Base-by-base conservation (phyloP, 1,140 invertebrate genomes). In the Nautilus pompilius region DNA sequence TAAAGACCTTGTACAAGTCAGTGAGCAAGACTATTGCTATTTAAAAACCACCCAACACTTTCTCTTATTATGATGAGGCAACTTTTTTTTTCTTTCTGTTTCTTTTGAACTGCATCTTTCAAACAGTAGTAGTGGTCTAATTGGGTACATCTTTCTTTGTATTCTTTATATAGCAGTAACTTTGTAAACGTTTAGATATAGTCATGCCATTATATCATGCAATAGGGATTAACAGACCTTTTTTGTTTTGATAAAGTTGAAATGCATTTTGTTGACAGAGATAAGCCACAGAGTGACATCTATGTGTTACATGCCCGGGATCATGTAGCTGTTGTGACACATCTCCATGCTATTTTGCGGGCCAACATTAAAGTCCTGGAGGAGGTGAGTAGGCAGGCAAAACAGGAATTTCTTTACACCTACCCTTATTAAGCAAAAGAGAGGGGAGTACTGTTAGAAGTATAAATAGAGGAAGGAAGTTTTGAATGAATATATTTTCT, bases 341-440 rank as follows among this genome's bases (percentile, higher is more conserved):
- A 79, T 29, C 66, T 79, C 10, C 76, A 79, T 36, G 62, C 58
- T 62, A 69, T 79, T n/a, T 48, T 79, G 2, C 58, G 70, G 41
- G 72, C 77, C 28, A 79, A 79, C 63, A 70, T 79, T 29, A 66
- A 74, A n/a, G 59, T 77, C 17, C 62, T 79, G 45, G 67, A 79
- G 58, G 72, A 79, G 71, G 77, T 79, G 56, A 58, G 60, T 65
- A n/a, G n/a, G n/a, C n/a, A n/a, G n/a, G n/a, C n/a, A n/a, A n/a
- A n/a, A n/a, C n/a, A n/a, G n/a, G n/a, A n/a, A n/a, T n/a, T n/a
- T n/a, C n/a, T n/a, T n/a, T n/a, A n/a, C n/a, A n/a, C n/a, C n/a
- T n/a, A n/a, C n/a, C n/a, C n/a, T n/a, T n/a, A n/a, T n/a, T n/a
- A n/a, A n/a, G n/a, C n/a, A n/a, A n/a, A n/a, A n/a, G n/a, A n/a